phyloP scores from a whole-genome alignment of 2,888 invertebrate genomes.

The Dynastes maya region DNA sequence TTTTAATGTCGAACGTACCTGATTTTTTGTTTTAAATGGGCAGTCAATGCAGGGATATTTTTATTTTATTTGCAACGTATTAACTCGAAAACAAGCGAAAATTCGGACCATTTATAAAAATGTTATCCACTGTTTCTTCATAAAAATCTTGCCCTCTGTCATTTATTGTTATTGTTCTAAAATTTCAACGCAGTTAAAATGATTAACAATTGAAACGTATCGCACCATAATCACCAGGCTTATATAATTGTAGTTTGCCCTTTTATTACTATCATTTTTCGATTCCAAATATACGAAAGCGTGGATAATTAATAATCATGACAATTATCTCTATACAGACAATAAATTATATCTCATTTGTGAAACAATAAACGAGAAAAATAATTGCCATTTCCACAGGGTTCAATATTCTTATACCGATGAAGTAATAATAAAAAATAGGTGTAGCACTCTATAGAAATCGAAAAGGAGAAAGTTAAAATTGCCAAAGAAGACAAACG shows the following conservation, averaged over 20 bases:
- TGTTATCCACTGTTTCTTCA: too few species aligned
- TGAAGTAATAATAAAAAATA: slow-evolving; percentile 12
- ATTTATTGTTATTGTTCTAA: too few species aligned
- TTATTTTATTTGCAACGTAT: too few species aligned
- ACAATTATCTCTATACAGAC: neutral
- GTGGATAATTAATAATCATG: slow-evolving; percentile 7
- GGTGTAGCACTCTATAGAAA: slow-evolving; percentile 1
- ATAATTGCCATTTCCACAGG: neutral
- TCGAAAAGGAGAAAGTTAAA: slow-evolving; percentile 43
- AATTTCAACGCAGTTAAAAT: too few species aligned
- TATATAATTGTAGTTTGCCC: neutral
- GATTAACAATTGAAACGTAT: neutral
- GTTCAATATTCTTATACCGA: slow-evolving; percentile 5
- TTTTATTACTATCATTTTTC: neutral
- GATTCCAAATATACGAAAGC: neutral
- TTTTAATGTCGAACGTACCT: too few species aligned
- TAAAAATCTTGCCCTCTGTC: too few species aligned
- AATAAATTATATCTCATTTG: neutral
- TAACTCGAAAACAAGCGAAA: too few species aligned
- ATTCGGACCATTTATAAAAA: too few species aligned
- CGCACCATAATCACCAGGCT: neutral
- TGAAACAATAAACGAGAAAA: slow-evolving; percentile 6
- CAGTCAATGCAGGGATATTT: too few species aligned
- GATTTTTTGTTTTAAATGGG: too few species aligned
- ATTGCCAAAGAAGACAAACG: slow-evolving; percentile 37